phyloP scores from a whole-genome alignment of 2,797 vertebrate species.

The Epinephelus coioides region DNA sequence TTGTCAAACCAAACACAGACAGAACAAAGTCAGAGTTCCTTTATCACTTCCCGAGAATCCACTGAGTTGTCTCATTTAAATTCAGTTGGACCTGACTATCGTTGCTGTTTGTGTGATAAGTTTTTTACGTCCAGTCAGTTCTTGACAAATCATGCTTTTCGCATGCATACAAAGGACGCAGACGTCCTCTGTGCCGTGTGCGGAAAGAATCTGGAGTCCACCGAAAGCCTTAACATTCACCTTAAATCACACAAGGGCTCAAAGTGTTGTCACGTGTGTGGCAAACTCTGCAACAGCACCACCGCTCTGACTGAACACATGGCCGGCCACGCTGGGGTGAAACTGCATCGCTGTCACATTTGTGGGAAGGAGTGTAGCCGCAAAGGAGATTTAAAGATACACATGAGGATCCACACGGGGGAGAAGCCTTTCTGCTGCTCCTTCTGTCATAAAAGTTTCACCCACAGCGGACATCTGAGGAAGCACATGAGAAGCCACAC shows the following conservation, averaged over 20 bases:
- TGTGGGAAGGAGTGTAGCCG: constrained; percentile 77
- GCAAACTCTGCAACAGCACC: constrained; percentile 58
- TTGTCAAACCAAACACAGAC: constrained; percentile 3
- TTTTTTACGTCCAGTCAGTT: constrained; percentile 57
- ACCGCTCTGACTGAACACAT: constrained; percentile 66
- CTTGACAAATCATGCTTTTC: constrained; percentile 66
- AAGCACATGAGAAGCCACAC: constrained; percentile 79
- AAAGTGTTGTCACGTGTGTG: constrained; percentile 67
- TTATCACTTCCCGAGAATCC: constrained; percentile 1
- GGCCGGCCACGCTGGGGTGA: constrained; percentile 68
- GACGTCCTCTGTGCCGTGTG: constrained; percentile 65
- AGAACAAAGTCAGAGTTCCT: constrained; percentile 12
- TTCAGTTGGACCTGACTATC: neutral
- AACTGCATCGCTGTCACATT: constrained; percentile 72
- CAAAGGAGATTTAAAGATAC: constrained; percentile 77
- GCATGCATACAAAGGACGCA: constrained; percentile 38
- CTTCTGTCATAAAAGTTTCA: constrained; percentile 71
- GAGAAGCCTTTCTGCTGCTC: constrained; percentile 79
- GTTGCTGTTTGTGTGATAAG: constrained; percentile 63
- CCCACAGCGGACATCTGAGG: constrained; percentile 77
- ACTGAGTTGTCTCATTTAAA: constrained; percentile 16
- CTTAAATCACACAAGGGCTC: constrained; percentile 60
- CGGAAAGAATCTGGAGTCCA: constrained; percentile 49
- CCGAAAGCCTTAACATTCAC: constrained; percentile 47
- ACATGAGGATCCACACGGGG: constrained; percentile 79